Conservation (phyloP, 2,888 invertebrate genomes). For the Tinea pellionella region DNA sequence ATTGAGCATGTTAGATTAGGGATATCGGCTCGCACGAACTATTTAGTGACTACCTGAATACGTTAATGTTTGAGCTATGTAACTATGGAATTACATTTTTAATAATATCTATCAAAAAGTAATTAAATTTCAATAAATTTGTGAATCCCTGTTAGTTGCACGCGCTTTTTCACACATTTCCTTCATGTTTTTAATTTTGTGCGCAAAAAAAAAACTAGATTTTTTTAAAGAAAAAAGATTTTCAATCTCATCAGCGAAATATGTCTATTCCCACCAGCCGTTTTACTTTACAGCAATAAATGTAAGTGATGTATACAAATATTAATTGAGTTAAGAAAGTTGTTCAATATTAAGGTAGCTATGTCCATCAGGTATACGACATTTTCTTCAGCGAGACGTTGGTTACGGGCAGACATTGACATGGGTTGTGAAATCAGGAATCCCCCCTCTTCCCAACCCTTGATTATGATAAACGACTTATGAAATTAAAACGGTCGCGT, state of each 20-base stretch:
- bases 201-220: no score
- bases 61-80: background rate
- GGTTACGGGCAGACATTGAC: slow-evolving; percentile 51
- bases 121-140: no score
- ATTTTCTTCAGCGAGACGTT: slow-evolving; percentile 42
- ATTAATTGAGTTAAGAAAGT: background rate
- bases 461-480: slow-evolving; percentile 70
- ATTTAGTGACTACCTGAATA: slow-evolving; percentile 40
- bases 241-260: no score
- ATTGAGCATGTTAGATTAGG: slow-evolving; percentile 53
- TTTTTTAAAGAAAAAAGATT: no score
- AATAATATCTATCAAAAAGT: background rate
- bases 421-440: slow-evolving; percentile 42
- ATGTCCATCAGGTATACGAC: slow-evolving; percentile 57
- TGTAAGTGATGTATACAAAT: background rate
- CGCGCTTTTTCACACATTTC: no score
- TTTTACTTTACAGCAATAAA: no score
- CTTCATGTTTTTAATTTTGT: no score
- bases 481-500: slow-evolving; percentile 66
- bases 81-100: background rate
- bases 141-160: no score
- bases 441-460: slow-evolving; percentile 31
- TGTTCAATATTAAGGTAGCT: slow-evolving; percentile 26
- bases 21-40: slow-evolving; percentile 41
- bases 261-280: no score